Evolutionary conservation across 2,113 vertebrate genomes (phyloP).

Genomic region (Gracilinanus agilis): DNA sequence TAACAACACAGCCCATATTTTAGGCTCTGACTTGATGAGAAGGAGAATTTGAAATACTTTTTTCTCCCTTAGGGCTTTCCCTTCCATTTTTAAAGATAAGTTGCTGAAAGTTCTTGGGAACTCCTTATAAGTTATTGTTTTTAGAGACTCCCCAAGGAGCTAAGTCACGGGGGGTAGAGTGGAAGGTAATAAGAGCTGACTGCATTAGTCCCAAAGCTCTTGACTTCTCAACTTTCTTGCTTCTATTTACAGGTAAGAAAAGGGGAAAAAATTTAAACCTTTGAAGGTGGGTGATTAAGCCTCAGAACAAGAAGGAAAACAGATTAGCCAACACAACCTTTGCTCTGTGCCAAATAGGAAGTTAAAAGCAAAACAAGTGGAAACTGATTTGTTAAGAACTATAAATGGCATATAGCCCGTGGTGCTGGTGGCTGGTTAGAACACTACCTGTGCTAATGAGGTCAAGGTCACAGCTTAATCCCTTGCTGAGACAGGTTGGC

Average conservation of each 20-base stretch:
- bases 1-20: accelerated
- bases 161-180: not conserved
- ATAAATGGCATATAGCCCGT: not conserved
- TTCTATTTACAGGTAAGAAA: constrained; percentile 2
- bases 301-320: not conserved
- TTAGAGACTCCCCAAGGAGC: not conserved
- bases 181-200: not conserved
- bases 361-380: not conserved
- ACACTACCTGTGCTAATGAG: not conserved
- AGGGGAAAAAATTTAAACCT: not conserved
- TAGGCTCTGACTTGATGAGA: not conserved
- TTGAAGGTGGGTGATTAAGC: not conserved
- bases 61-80: not conserved
- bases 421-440: not conserved
- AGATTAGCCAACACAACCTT: not conserved
- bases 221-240: not conserved
- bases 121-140: not conserved
- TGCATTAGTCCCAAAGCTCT: not conserved
- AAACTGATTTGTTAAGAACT: not conserved
- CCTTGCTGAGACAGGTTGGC: not conserved
- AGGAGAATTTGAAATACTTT: not conserved
- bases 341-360: not conserved
- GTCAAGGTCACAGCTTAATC: not conserved
- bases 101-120: not conserved
- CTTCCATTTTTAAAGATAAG: not conserved